These are phyloP conservation scores for Pelodiscus sinensis DNA, from an alignment of 2,113 vertebrate species.

Conservation along the genomic window DNA sequence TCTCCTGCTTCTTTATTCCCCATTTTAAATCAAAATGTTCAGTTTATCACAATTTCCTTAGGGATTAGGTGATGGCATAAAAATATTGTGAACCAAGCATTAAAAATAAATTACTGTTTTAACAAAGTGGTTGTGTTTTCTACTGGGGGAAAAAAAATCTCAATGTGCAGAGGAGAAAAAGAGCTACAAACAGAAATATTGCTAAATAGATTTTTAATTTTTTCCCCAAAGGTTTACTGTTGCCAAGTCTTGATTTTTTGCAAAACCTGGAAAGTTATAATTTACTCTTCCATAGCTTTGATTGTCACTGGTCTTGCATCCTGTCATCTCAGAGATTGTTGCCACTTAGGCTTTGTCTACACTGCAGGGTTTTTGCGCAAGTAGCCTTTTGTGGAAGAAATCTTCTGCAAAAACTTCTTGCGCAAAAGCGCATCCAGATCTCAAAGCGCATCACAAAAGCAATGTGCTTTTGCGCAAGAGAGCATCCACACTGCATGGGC, in stretches of 20 bases:
- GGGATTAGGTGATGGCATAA: neutral
- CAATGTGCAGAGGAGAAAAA: constrained; percentile 3
- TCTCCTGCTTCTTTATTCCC: neutral
- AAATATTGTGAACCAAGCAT: constrained; percentile 10
- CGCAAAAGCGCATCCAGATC: no score
- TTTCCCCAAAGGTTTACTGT: neutral
- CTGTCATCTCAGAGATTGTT: neutral
- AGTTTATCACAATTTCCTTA: constrained; percentile 20
- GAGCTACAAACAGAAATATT: constrained; percentile 45
- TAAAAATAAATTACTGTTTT: constrained; percentile 45
- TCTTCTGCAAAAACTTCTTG: no score
- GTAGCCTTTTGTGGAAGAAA: no score
- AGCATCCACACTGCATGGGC: no score
- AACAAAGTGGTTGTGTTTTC: constrained; percentile 33
- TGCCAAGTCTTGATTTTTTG: constrained; percentile 14
- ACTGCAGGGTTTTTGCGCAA: no score
- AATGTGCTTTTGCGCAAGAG: no score
- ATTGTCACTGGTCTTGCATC: neutral
- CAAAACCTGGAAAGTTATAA: neutral
- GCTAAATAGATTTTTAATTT: constrained; percentile 26
- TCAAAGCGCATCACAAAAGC: no score
- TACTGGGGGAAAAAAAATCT: constrained; percentile 26
- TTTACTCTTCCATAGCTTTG: neutral
- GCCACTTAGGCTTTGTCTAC: neutral
- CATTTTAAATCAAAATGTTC: neutral